These are phyloP conservation scores for Megaceryle alcyon DNA, from an alignment of 2,797 vertebrate species.

Conservation along the genomic window DNA sequence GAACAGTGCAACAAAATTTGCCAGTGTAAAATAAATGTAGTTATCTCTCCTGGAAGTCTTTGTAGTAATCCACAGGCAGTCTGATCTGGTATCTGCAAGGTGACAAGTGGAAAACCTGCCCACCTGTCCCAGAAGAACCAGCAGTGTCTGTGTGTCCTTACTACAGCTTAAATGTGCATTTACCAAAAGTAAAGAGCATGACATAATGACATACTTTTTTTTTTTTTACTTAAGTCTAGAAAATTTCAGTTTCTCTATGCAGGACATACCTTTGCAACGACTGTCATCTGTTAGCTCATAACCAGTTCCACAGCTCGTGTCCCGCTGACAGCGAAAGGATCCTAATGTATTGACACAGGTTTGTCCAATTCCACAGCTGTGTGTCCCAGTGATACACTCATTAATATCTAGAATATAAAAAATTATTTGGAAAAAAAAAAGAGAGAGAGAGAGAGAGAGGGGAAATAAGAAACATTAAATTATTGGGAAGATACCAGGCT, in stretches of 20 bases:
- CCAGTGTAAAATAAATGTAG: neutral
- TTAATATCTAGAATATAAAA: conserved; percentile 85
- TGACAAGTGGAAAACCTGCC: neutral
- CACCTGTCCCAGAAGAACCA: neutral
- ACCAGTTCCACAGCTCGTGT: conserved; percentile 95
- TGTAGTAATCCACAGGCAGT: neutral
- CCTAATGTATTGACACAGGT: conserved; percentile 91
- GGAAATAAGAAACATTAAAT: neutral
- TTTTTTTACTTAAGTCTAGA: neutral
- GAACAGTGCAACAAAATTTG: neutral
- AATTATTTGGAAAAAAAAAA: neutral
- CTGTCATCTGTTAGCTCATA: conserved; percentile 95
- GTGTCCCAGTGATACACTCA: conserved; percentile 88
- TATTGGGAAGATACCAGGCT: neutral
- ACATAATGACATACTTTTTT: neutral
- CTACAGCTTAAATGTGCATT: fast-evolving
- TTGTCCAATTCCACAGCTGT: conserved; percentile 88
- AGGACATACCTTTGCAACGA: conserved; percentile 87
- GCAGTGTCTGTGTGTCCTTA: neutral
- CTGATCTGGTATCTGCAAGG: neutral
- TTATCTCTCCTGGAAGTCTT: neutral
- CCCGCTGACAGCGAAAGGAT: conserved; percentile 93
- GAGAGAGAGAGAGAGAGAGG: neutral
- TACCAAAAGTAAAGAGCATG: neutral
- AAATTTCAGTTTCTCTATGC: neutral